A percentile compares a stretch with the other conserved stretches of the same genome.
Evolutionary conservation across 2,888 invertebrate genomes (phyloP).

Genomic region (Tetranychus piercei): DNA sequence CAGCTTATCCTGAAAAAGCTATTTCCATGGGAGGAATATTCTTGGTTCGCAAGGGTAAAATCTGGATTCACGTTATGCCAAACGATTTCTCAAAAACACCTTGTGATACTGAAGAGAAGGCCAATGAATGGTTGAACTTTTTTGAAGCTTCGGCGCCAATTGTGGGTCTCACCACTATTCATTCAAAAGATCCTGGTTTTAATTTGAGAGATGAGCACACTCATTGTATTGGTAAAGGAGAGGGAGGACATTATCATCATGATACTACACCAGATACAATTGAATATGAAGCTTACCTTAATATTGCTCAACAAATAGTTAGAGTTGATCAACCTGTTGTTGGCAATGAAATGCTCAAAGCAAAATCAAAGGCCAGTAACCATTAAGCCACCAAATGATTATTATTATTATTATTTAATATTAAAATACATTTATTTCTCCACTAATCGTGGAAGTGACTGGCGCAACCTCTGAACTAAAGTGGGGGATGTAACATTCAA

Average conservation of each 20-base stretch:
- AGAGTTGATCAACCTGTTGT: slow-evolving; percentile 45
- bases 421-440: too few relatives aligned
- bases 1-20: slow-evolving; percentile 47
- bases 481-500: too few relatives aligned
- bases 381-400: too few relatives aligned
- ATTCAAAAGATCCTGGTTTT: slow-evolving; percentile 61
- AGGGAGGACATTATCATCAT: slow-evolving; percentile 89
- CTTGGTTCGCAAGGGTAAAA: slow-evolving; percentile 58
- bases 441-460: too few relatives aligned
- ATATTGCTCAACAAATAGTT: slow-evolving; percentile 42
- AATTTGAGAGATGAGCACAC: slow-evolving; percentile 88
- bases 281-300: slow-evolving; percentile 51
- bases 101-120: slow-evolving; percentile 48
- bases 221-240: slow-evolving; percentile 66
- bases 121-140: slow-evolving; percentile 74
- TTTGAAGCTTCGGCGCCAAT: slow-evolving; percentile 77
- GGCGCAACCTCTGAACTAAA: too few relatives aligned
- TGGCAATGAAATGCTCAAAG: background rate
- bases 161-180: slow-evolving; percentile 65
- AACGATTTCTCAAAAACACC: slow-evolving; percentile 58
- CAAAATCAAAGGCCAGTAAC: background rate
- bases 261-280: slow-evolving; percentile 74
- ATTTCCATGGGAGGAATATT: slow-evolving; percentile 78
- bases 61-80: slow-evolving; percentile 84
- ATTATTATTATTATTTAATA: too few relatives aligned